phyloP scores from a whole-genome alignment of 2,888 invertebrate genomes.

The Galeruca laticollis region DNA sequence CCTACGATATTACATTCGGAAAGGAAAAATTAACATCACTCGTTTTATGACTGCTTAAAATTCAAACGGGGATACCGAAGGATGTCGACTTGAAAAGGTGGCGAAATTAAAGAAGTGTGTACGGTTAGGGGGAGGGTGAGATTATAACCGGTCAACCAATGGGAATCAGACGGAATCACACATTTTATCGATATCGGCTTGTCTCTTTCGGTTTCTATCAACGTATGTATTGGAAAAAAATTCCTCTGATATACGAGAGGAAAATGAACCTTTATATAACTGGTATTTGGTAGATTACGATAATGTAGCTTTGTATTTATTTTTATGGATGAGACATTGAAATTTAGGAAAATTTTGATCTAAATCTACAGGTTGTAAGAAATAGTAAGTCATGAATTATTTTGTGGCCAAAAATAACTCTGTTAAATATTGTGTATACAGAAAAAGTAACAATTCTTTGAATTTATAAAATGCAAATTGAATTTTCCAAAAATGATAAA shows the following conservation, averaged over 20 bases:
- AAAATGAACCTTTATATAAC: too few relatives aligned
- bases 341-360: too few relatives aligned
- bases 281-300: too few relatives aligned
- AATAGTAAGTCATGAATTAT: too few relatives aligned
- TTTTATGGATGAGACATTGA: too few relatives aligned
- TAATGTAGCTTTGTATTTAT: too few relatives aligned
- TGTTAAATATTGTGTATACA: too few relatives aligned
- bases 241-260: not conserved
- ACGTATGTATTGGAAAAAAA: not conserved
- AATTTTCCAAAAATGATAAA: too few relatives aligned
- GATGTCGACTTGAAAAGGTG: slow-evolving; percentile 49
- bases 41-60: slow-evolving; percentile 68
- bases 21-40: slow-evolving; percentile 67
- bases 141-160: slow-evolving; percentile 42
- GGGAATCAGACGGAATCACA: slow-evolving; percentile 27
- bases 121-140: slow-evolving; percentile 24
- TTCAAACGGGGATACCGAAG: slow-evolving; percentile 54
- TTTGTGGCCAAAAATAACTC: too few relatives aligned
- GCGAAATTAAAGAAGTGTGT: slow-evolving; percentile 42
- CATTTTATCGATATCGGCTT: slow-evolving; percentile 32
- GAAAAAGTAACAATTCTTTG: too few relatives aligned
- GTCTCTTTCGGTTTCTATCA: slow-evolving; percentile 10
- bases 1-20: slow-evolving; percentile 65
- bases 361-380: too few relatives aligned
- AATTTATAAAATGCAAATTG: too few relatives aligned